Conservation (phyloP, 53 echinoderm and acorn worm genomes). For the Astropecten irregularis region DNA sequence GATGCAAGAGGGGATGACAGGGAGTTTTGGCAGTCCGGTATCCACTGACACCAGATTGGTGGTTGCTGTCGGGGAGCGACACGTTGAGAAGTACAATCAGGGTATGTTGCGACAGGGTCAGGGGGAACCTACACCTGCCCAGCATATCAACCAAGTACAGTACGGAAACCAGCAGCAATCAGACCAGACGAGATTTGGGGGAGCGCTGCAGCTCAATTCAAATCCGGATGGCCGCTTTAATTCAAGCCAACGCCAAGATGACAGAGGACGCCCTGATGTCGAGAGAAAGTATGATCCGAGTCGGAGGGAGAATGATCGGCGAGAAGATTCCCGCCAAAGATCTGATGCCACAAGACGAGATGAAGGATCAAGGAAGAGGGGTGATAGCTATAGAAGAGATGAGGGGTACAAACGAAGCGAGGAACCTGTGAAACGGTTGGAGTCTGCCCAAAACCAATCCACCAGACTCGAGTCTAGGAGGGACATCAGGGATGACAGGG, state of each 20-base stretch:
- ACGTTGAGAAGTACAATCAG: slow-evolving; percentile 59
- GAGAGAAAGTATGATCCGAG: slow-evolving; percentile 27
- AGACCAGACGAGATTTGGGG: background rate
- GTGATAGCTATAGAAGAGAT: slow-evolving; percentile 37
- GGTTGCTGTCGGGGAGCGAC: slow-evolving; percentile 52
- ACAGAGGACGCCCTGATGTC: slow-evolving; percentile 30
- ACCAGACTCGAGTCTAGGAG: slow-evolving; percentile 25
- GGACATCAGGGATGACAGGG: slow-evolving; percentile 21
- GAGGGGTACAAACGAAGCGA: slow-evolving; percentile 20
- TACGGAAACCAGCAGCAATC: background rate
- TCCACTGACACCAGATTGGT: slow-evolving; percentile 48
- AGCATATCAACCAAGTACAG: slow-evolving; percentile 1
- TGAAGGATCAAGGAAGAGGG: slow-evolving; percentile 32
- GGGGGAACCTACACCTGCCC: background rate
- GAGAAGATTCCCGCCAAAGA: slow-evolving; percentile 14
- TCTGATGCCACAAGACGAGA: slow-evolving; percentile 34
- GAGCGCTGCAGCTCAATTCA: background rate
- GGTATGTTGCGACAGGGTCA: background rate
- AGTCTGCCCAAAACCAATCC: background rate
- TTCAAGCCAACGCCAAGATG: slow-evolving; percentile 41
- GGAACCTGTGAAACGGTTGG: slow-evolving; percentile 21
- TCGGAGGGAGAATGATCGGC: background rate
- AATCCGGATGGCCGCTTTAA: background rate
- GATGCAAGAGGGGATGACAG: slow-evolving; percentile 21
- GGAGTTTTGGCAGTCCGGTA: background rate